Evolutionary conservation across 1,140 invertebrate species (phyloP).

Genomic region (Cotesia glomerata): DNA sequence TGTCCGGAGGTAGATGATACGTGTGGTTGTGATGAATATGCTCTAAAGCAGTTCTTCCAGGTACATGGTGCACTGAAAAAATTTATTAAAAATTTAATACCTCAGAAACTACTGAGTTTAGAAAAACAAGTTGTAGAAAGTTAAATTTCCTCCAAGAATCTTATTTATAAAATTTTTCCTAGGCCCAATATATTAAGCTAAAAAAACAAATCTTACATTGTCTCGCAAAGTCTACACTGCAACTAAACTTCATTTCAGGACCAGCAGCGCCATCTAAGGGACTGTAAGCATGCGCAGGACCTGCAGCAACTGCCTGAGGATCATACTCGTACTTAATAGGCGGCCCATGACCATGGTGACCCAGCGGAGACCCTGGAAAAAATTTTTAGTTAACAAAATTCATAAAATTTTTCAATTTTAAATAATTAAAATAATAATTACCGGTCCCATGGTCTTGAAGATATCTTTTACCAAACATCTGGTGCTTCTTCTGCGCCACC

Average conservation of each 20-base stretch:
- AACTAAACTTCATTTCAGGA: constrained; percentile 75
- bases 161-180: not conserved
- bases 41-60: constrained; percentile 65
- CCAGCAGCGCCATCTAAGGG: constrained; percentile 63
- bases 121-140: too few relatives aligned
- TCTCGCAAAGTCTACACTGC: constrained; percentile 73
- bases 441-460: constrained; percentile 69
- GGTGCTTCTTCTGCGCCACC: constrained; percentile 90
- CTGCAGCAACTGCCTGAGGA: constrained; percentile 61
- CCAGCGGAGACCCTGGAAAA: constrained; percentile 47
- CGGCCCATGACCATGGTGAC: constrained; percentile 57
- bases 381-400: not conserved
- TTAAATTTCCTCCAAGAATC: too few relatives aligned
- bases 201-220: constrained; percentile 54
- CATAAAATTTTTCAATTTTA: not conserved
- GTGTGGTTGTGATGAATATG: constrained; percentile 84
- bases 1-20: constrained; percentile 79
- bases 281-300: constrained; percentile 61
- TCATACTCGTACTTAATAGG: constrained; percentile 72
- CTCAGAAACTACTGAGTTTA: not conserved
- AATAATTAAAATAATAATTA: constrained; percentile 22
- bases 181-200: not conserved
- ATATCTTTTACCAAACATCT: constrained; percentile 87
- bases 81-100: not conserved
- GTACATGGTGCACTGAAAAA: constrained; percentile 22